phyloP scores from a whole-genome alignment of 2,797 vertebrate genomes.

The Denticeps clupeoides region DNA sequence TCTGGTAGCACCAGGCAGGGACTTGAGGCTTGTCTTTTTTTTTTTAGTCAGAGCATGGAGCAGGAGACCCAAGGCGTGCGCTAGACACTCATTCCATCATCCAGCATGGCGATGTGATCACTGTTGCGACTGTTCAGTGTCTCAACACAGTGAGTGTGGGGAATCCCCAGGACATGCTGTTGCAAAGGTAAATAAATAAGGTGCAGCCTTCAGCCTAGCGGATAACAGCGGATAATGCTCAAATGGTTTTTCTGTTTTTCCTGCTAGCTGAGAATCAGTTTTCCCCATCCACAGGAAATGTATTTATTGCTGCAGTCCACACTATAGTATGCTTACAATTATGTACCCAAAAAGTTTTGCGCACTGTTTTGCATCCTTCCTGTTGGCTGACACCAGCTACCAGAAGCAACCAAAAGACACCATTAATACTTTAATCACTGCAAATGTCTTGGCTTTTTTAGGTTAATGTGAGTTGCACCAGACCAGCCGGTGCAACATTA shows the following conservation, averaged over 20 bases:
- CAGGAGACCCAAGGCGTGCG: slow-evolving; percentile 30
- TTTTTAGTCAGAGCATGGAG: slow-evolving; percentile 51
- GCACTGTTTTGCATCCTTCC: slow-evolving; percentile 5
- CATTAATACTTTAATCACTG: slow-evolving; percentile 19
- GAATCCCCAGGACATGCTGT: not conserved
- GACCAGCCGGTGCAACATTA: not conserved
- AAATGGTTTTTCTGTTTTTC: too few relatives aligned
- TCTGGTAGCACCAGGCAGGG: slow-evolving; percentile 55
- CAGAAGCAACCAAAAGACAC: not conserved
- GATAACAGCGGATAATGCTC: too few relatives aligned
- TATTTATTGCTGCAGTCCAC: too few relatives aligned
- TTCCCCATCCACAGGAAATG: too few relatives aligned
- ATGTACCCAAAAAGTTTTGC: slow-evolving; percentile 10
- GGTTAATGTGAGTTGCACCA: slow-evolving; percentile 4
- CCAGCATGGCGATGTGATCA: slow-evolving; percentile 42
- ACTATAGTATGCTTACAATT: too few relatives aligned
- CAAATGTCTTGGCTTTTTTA: not conserved
- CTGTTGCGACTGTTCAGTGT: slow-evolving; percentile 41
- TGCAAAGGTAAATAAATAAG: slow-evolving; percentile 18
- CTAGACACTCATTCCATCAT: slow-evolving; percentile 52
- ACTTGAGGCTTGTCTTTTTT: slow-evolving; percentile 46
- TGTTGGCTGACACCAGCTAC: slow-evolving; percentile 1
- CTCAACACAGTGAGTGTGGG: slow-evolving; percentile 38
- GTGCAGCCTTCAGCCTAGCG: slow-evolving; percentile 13
- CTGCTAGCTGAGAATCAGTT: too few relatives aligned